Percentiles rank a stretch among this genome's conserved stretches.
Conservation (phyloP, 2,113 vertebrate genomes). For the Pangasianodon gigas region DNA sequence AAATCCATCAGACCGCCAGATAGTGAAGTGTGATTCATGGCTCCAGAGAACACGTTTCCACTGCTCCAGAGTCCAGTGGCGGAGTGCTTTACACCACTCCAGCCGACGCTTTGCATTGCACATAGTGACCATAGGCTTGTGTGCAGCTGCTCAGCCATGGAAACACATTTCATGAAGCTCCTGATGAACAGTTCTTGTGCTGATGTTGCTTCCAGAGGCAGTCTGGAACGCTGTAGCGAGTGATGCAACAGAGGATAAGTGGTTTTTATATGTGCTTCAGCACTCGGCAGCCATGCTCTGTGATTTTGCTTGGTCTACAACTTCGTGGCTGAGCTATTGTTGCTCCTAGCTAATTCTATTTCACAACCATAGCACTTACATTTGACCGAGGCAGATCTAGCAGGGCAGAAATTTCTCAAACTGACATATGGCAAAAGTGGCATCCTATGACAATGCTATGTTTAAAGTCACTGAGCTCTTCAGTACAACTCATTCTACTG, state of each 20-base stretch:
- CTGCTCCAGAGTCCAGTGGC: no score
- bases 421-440: neutral
- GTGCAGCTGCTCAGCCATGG: neutral
- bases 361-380: neutral
- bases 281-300: neutral
- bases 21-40: no score
- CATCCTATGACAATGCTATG: neutral
- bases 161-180: neutral
- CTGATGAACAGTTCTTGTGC: neutral
- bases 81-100: no score
- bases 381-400: neutral
- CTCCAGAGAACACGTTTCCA: no score
- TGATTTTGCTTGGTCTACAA: neutral
- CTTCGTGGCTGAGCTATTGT: neutral
- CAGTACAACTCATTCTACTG: neutral
- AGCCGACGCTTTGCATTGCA: no score
- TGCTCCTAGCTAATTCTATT: neutral
- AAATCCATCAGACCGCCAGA: no score
- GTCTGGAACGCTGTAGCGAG: no score
- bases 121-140: neutral
- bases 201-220: no score
- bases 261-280: no score
- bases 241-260: no score
- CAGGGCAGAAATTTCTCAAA: neutral
- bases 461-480: neutral